Evolutionary conservation across 2,113 vertebrate species (phyloP).

Genomic region (Carassius gibelio): DNA sequence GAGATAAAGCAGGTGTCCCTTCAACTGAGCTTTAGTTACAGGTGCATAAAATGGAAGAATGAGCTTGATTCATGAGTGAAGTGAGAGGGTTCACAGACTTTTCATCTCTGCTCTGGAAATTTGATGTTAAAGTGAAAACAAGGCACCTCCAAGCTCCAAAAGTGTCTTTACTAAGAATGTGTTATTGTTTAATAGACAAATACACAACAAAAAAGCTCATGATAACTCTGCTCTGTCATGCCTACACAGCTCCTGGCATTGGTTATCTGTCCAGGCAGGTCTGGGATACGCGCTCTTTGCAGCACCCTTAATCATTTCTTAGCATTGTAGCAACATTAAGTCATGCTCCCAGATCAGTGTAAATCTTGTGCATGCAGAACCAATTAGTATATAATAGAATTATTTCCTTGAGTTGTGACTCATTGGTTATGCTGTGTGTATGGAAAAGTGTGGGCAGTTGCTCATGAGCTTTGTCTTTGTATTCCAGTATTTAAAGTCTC

Average conservation of each 20-base stretch:
- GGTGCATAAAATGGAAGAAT: slow-evolving; percentile 27
- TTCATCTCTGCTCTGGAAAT: slow-evolving; percentile 5
- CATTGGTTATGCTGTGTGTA: neutral
- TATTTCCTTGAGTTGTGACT: neutral
- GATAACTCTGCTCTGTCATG: slow-evolving; percentile 3
- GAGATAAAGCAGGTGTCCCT: slow-evolving; percentile 21
- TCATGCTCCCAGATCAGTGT: neutral
- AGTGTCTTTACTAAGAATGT: neutral
- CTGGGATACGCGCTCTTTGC: neutral
- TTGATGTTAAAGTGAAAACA: neutral
- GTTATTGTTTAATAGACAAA: neutral
- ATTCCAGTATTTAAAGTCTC: neutral
- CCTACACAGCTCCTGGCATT: slow-evolving; percentile 6
- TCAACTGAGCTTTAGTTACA: slow-evolving; percentile 17
- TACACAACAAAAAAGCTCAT: neutral
- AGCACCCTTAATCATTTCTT: neutral
- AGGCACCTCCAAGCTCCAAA: neutral
- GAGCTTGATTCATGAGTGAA: slow-evolving; percentile 36
- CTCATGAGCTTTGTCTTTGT: neutral
- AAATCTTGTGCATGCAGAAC: neutral
- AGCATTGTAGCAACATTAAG: neutral
- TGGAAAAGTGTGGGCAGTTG: slow-evolving; percentile 8
- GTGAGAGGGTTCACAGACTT: slow-evolving; percentile 11
- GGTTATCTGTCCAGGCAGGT: slow-evolving; percentile 25
- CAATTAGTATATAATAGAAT: neutral